Conservation (phyloP, 2,888 invertebrate genomes). For the Aleiodes alternator region DNA sequence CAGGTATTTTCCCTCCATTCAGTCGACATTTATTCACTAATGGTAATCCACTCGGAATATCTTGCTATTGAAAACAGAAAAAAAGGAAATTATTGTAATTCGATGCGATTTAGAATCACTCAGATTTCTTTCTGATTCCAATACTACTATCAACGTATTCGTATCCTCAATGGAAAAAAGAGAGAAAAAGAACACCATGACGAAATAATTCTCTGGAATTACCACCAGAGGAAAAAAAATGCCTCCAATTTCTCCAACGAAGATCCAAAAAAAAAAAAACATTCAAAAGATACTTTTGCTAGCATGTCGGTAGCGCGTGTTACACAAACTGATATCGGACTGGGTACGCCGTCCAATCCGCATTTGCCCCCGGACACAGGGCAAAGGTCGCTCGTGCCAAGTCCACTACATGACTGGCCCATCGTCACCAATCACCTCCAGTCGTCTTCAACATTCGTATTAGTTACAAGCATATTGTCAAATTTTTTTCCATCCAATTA, state of each 20-base stretch:
- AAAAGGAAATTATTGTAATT: no score
- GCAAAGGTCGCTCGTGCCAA: slow-evolving; percentile 68
- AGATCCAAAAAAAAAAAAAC: slow-evolving; percentile 17
- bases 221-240: neutral
- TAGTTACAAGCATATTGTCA: slow-evolving; percentile 39
- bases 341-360: slow-evolving; percentile 66
- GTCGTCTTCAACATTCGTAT: slow-evolving; percentile 63
- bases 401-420: slow-evolving; percentile 67
- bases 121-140: no score
- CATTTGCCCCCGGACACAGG: slow-evolving; percentile 62
- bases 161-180: no score
- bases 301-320: slow-evolving; percentile 69
- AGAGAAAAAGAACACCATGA: neutral
- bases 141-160: no score
- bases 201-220: neutral
- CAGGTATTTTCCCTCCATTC: neutral
- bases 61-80: no score
- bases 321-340: slow-evolving; percentile 65
- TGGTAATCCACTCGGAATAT: neutral
- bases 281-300: slow-evolving; percentile 37
- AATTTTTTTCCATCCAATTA: neutral
- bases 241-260: neutral
- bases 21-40: neutral
- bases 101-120: no score
- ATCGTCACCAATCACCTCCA: slow-evolving; percentile 66